Base-by-base conservation (phyloP, 2,888 invertebrate species). In the Xanthorhoe spadicearia region DNA sequence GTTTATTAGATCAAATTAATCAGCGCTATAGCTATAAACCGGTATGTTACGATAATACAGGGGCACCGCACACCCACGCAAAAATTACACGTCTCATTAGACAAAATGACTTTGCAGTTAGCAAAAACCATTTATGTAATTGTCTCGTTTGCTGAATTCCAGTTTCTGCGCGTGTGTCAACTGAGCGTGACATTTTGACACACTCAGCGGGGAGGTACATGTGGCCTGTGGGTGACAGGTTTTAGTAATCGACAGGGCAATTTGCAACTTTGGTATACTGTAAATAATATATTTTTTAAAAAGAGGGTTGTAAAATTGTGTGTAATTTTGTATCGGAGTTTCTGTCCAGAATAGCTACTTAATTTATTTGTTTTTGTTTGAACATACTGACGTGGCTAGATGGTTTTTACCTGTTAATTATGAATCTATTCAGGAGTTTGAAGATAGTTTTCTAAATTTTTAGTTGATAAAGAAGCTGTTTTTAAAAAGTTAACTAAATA, bases 61-160 rank as follows among this genome's bases (percentile, higher is more conserved):
- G 13, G 46, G 52, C 43, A 23, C 48, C 23, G 38, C 38, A 43
- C 10, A 58, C 35, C 52, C 17, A 49, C 19, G 17, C 17, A n/a
- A 52, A 23, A 49, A 64, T 43, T 46, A 60, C 43, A 49, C 43
- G 48, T 28, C 59, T 54, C 55, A 65, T 65, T 61, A 52, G 18
- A 28, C 55, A 46, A 61, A 52, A 56, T 61, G 46, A 56, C 51
- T 48, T 65, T 50, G 57, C 57, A 49, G 53, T 66, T 58, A 57
- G 15, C 53, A 58, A 61, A 65, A 66, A 49, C 49, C 53, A 54
- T 58, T 66, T 66, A 49, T 53, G 28, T 61, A 61, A 66, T 61
- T 53, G 46, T 28, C 35, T 48, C 18, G 61, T 62, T 62, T 62
- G 58, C 54, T 58, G 23, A 59, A 54, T 52, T 62, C 43, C 32